Percentiles rank a stretch among this genome's conserved stretches.
Conservation (phyloP, 1,140 invertebrate species). For the Saccostrea glomerata region DNA sequence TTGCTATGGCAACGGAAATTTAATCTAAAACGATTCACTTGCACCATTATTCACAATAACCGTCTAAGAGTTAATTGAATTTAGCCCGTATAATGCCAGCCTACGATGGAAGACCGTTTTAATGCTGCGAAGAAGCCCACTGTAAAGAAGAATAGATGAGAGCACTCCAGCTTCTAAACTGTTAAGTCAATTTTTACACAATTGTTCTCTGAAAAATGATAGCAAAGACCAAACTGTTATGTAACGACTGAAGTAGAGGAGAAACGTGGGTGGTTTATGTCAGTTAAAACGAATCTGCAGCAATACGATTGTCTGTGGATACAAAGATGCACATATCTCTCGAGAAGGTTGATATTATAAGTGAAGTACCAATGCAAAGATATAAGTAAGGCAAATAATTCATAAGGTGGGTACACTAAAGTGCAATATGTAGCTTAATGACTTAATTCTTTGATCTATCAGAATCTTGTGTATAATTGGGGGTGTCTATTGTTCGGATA, state of each 20-base stretch:
- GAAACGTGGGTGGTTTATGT: neutral
- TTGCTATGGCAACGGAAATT: slow-evolving; percentile 42
- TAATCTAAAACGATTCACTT: slow-evolving; percentile 45
- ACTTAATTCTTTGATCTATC: no score
- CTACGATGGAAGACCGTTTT: slow-evolving; percentile 6
- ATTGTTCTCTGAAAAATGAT: neutral
- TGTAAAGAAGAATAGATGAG: neutral
- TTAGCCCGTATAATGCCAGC: slow-evolving; percentile 30
- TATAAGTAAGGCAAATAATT: no score
- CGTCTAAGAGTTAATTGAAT: slow-evolving; percentile 43
- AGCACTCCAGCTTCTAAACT: slow-evolving; percentile 5
- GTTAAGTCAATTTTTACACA: neutral
- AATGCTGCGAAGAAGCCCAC: neutral
- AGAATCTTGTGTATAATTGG: no score
- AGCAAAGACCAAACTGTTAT: neutral
- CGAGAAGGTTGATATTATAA: no score
- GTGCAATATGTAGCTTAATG: no score
- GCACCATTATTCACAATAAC: slow-evolving; percentile 43
- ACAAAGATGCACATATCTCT: no score
- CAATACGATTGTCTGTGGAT: no score
- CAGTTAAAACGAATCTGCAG: neutral
- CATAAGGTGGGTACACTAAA: no score
- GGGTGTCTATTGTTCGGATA: no score
- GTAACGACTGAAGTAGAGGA: neutral
- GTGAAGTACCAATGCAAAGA: no score